phyloP scores from a whole-genome alignment of 2,888 invertebrate genomes.

The Ptilodon capucinus region DNA sequence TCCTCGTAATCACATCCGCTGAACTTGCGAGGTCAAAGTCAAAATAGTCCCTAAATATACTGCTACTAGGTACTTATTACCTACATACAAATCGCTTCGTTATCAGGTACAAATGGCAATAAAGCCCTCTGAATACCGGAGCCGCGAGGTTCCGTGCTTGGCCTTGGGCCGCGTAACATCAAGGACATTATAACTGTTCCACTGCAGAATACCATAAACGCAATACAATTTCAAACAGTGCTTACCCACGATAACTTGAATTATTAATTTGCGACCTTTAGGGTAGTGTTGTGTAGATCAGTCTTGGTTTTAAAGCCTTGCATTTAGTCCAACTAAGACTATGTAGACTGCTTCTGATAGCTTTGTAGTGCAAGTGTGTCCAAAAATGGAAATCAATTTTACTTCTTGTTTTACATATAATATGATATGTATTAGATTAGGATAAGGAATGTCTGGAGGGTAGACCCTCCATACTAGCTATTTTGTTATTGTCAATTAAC shows the following conservation, averaged over 20 bases:
- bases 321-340: too few species aligned
- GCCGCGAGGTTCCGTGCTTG: constrained; percentile 8
- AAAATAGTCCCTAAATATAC: constrained; percentile 18
- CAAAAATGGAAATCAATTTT: too few species aligned
- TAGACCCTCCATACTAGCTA: too few species aligned
- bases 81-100: constrained; percentile 27
- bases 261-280: constrained; percentile 30
- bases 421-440: too few species aligned
- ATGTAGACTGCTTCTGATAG: too few species aligned
- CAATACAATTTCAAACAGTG: constrained; percentile 31
- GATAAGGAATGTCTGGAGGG: too few species aligned
- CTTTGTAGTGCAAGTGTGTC: too few species aligned
- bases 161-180: constrained; percentile 20
- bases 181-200: constrained; percentile 19
- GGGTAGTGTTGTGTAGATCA: too few species aligned
- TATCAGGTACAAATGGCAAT: constrained; percentile 17
- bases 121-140: constrained; percentile 17
- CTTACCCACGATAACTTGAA: constrained; percentile 34
- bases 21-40: background rate
- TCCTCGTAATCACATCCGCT: background rate
- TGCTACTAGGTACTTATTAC: too few species aligned
- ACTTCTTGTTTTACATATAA: too few species aligned
- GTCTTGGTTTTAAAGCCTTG: too few species aligned
- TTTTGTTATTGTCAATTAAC: too few species aligned
- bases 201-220: constrained; percentile 27